Base-by-base conservation (phyloP, 2,888 invertebrate genomes). In the Xylocampa areola region DNA sequence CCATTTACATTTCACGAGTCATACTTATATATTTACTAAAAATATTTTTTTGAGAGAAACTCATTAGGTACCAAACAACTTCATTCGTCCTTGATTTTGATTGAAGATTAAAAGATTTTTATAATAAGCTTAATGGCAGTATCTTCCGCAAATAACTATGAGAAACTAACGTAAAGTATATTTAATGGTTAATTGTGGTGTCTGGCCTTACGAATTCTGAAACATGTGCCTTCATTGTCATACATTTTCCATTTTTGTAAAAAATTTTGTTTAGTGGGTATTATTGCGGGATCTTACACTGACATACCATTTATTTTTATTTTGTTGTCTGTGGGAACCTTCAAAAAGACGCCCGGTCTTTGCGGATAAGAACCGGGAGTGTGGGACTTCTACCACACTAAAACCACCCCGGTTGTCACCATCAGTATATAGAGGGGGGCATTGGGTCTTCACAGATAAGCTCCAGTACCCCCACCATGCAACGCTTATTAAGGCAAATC, bases 111-210 rank as follows among this genome's bases (percentile, higher is more conserved):
- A 44, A 44, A 33, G 0, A 45, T 39, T 51, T 17, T 35, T 52
- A 27, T 51, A 54, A 55, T 51, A 36, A 68, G 41, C 44, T 25
- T 55, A 50, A 49, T 50, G 37, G 53, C 52, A 35, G 29, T 27
- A 41, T 51, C 44, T 63, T 63, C 63, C 50, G 63, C 33, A 19
- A 54, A 17, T 59, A 63, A 25, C 37, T 53, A 61, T 68, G 60
- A 45, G 55, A 67, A 63, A 19, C 40, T 30, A n/a, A 39, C 32
- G 25, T 57, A 61, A 35, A 25, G 11, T 45, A 53, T 45, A 47
- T 21, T 55, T 29, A 60, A 62, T 51, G 36, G 50, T 55, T 52
- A 37, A 64, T 65, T 71, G 52, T 55, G 6, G 21, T n/a, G 8
- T 27, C 32, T 33, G 47, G 16, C 60, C 52, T 61, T 39, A 30